Percentiles rank a stretch among this genome's conserved stretches.
Conservation (phyloP, 2,113 vertebrate species). For the Pundamilia nyererei region DNA sequence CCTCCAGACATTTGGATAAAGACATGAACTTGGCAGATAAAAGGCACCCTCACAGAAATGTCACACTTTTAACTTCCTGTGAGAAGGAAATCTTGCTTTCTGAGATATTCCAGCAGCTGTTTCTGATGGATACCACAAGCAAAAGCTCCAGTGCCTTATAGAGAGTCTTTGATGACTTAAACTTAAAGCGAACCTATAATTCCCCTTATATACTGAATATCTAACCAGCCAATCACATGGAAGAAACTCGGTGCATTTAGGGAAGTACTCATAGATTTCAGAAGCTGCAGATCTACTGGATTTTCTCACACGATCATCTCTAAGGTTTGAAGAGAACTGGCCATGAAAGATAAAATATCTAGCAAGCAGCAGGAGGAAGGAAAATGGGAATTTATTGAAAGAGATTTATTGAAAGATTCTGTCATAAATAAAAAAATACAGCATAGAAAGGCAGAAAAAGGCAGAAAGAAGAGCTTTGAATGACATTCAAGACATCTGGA, state of each 20-base stretch:
- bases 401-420: not conserved
- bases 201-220: not conserved
- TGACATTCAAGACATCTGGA: not conserved
- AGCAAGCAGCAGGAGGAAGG: not conserved
- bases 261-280: not conserved
- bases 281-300: not conserved
- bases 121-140: not conserved
- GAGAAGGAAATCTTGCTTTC: not conserved
- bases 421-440: not conserved
- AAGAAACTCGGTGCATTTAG: not conserved
- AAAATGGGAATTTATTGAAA: not conserved
- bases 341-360: not conserved
- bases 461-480: not conserved
- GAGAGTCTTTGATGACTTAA: not conserved
- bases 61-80: not conserved
- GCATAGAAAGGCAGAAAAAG: not conserved
- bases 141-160: not conserved
- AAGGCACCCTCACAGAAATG: not conserved
- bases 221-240: not conserved
- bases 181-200: not conserved
- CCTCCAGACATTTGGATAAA: not conserved
- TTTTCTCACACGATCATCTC: fast-evolving
- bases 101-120: not conserved
- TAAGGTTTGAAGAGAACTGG: fast-evolving
- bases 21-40: not conserved